Percentiles rank a stretch among this genome's conserved stretches.
These are phyloP conservation scores for Argyrosomus japonicus DNA, from an alignment of 2,113 vertebrate genomes.

Conservation along the genomic window DNA sequence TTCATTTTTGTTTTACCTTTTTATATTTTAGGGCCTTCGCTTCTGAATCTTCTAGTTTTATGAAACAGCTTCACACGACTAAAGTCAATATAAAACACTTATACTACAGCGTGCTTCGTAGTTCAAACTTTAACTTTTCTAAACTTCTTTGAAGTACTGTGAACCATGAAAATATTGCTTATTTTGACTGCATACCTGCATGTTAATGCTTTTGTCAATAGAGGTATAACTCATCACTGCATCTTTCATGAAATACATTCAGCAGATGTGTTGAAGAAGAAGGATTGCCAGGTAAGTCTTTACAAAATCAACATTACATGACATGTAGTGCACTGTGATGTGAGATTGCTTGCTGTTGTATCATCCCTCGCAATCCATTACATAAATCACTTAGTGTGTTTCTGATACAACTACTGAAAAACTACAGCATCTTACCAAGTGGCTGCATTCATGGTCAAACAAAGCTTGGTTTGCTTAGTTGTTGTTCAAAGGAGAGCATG, in stretches of 20 bases:
- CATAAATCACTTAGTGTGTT: background rate
- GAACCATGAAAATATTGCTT: background rate
- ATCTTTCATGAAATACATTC: background rate
- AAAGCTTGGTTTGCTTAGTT: background rate
- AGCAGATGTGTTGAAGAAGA: background rate
- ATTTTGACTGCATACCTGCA: conserved; percentile 11
- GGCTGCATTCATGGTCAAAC: background rate
- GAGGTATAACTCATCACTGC: conserved; percentile 28
- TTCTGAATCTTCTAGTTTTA: background rate
- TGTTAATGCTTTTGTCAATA: conserved; percentile 21
- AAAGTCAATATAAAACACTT: background rate
- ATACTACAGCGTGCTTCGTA: background rate
- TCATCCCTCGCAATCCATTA: background rate
- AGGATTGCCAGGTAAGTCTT: background rate
- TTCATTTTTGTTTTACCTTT: background rate
- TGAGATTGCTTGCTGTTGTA: background rate
- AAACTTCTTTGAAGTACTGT: conserved; percentile 1
- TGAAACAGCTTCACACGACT: too few relatives aligned
- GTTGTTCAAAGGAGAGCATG: conserved; percentile 1
- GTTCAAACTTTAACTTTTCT: background rate
- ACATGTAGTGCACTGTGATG: background rate
- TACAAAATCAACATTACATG: background rate
- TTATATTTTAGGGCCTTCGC: background rate
- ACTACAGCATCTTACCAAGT: background rate
- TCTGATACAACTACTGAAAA: background rate